Base-by-base conservation (phyloP, 2,113 vertebrate genomes). In the Phoenicopterus ruber region DNA sequence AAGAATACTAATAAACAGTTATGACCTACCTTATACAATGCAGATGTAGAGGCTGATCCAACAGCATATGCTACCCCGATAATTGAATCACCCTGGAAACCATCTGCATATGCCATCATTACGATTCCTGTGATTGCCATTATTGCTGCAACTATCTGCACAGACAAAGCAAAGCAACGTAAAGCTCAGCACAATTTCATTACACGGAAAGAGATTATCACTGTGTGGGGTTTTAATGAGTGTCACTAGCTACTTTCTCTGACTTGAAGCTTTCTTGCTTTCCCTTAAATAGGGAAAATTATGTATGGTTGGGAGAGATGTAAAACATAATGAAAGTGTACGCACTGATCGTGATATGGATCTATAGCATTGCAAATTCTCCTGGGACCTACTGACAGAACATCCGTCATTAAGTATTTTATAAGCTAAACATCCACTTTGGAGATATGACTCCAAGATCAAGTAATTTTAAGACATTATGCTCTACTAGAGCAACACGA, bases 91-190 rank as follows among this genome's bases (percentile, higher is more conserved):
- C 99, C 99, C 62, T 99, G 99, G 97, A 99, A 99, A 87, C 99
- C 99, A 72, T 99, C 99, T 58, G 99, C 99, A 86, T 99, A 99
- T 0, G 99, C 99, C 99, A 99, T 99, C 99, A 99, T 99, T 28
- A 99, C 99, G 10, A 99, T 99, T 19, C 99, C 99, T 2, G 99
- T 99, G 96, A 99, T 99, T 65, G 99, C 99, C 99, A 99, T 99
- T 90, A 99, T 99, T 85, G 99, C 99, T 34, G 99, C 99, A 79
- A 99, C 99, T 98, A 99, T 99, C 99, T 99, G 98, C 94, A 96
- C 21, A 84, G 95, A 91, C 76, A 94, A 71, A 98, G 70, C 80
- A 91, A 74, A 96, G 86, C 94, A 52, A 71, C 3, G 83, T 85
- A 20, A 74, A 92, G 82, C 76, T 87, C 50, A 69, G 86, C 8